A percentile compares a stretch with the other conserved stretches of the same genome.
These are phyloP conservation scores for Pituophis catenifer DNA, from an alignment of 2,113 vertebrate genomes.

Conservation along the genomic window DNA sequence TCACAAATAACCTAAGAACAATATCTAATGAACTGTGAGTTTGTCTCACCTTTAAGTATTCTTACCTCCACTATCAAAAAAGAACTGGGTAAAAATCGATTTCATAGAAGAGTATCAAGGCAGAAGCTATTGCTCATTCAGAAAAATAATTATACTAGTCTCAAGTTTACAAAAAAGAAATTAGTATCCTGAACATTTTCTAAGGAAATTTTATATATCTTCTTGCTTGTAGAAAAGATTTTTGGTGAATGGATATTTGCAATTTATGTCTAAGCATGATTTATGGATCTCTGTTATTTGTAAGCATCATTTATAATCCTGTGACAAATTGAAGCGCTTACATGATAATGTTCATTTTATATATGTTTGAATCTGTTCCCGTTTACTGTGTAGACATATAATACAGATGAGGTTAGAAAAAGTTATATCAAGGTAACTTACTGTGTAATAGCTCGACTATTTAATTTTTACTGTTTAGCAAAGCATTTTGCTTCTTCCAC, in stretches of 20 bases:
- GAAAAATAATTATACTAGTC: neutral
- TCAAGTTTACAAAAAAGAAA: neutral
- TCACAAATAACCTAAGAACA: neutral
- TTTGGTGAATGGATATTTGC: neutral
- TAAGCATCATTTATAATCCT: neutral
- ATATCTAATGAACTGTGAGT: neutral
- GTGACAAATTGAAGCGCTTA: neutral
- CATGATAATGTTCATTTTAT: neutral
- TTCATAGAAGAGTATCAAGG: neutral
- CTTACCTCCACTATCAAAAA: neutral
- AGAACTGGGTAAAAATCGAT: neutral
- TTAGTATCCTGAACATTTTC: neutral
- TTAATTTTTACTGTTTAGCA: neutral
- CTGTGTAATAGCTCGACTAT: neutral
- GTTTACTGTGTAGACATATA: neutral
- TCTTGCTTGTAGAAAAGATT: neutral
- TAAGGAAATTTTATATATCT: neutral
- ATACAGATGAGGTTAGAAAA: neutral
- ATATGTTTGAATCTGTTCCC: neutral
- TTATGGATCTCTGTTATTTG: neutral
- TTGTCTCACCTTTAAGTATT: neutral
- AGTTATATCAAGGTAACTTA: neutral
- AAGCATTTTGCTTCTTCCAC: neutral
- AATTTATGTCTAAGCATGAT: neutral
- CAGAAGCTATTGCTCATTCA: neutral